Evolutionary conservation across 2,113 vertebrate species (phyloP).

Genomic region (Gallinago paraguaiae): DNA sequence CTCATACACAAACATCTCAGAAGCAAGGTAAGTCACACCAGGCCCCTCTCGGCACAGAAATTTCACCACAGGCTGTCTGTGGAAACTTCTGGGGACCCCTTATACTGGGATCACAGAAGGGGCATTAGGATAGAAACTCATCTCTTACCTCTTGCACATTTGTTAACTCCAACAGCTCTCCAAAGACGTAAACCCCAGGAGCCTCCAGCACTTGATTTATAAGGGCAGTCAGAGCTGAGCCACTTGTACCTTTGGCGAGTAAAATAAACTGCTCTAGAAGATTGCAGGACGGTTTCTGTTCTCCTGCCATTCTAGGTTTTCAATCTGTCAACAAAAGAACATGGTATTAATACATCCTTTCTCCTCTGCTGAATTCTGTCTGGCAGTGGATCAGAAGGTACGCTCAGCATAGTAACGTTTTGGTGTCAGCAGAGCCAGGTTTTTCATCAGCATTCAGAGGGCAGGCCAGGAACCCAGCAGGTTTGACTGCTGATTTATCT

Average conservation of each 20-base stretch:
- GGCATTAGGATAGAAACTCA: not conserved
- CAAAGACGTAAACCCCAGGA: constrained; percentile 85
- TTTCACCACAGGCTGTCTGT: not conserved
- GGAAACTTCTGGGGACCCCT: not conserved
- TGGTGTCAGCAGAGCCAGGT: not conserved
- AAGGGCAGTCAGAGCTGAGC: constrained; percentile 81
- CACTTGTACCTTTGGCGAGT: constrained; percentile 82
- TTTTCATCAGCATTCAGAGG: not conserved
- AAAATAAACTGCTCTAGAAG: constrained; percentile 86
- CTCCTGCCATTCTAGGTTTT: constrained; percentile 83
- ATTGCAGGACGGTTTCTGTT: constrained; percentile 81
- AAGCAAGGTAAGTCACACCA: not conserved
- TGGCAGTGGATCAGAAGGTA: not conserved
- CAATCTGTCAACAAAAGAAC: constrained; percentile 68
- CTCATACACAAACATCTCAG: not conserved
- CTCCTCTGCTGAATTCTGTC: not conserved
- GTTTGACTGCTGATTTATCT: not conserved
- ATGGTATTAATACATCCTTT: not conserved
- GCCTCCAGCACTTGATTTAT: constrained; percentile 86
- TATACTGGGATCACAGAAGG: not conserved
- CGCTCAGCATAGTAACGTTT: not conserved
- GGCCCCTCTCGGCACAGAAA: not conserved
- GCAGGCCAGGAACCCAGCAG: not conserved
- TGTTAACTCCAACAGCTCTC: constrained; percentile 82
- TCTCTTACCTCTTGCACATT: constrained; percentile 83